phyloP scores from a whole-genome alignment of 2,113 vertebrate genomes.

The Tauraco erythrolophus region DNA sequence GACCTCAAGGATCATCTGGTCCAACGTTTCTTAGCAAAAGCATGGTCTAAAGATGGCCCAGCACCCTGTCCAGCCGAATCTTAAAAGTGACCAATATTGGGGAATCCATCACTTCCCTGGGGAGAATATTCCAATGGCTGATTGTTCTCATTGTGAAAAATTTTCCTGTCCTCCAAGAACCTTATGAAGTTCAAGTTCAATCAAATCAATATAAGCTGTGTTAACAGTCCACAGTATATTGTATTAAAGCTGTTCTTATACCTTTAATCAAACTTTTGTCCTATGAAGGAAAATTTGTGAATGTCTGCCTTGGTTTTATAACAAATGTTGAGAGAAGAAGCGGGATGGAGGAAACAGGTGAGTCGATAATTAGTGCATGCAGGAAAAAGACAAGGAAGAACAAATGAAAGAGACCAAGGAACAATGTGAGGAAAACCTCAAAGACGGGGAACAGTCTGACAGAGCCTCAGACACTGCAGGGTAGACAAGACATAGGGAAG shows the following conservation, averaged over 20 bases:
- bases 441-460: background rate
- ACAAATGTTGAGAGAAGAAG: background rate
- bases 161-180: background rate
- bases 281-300: background rate
- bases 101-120: too few species aligned
- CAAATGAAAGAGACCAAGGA: background rate
- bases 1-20: background rate
- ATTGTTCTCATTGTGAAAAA: too few species aligned
- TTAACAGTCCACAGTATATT: background rate
- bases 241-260: background rate
- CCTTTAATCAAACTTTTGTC: background rate
- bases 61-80: too few species aligned
- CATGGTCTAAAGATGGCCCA: too few species aligned
- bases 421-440: background rate
- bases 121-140: too few species aligned
- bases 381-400: background rate
- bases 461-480: background rate
- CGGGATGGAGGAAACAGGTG: background rate
- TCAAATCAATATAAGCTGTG: background rate
- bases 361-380: background rate
- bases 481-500: background rate
- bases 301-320: background rate
- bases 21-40: background rate
- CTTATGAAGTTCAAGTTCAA: background rate
- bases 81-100: too few species aligned